These are phyloP conservation scores for Drosophila busckii DNA, from an alignment of 1,140 invertebrate species.

Conservation along the genomic window DNA sequence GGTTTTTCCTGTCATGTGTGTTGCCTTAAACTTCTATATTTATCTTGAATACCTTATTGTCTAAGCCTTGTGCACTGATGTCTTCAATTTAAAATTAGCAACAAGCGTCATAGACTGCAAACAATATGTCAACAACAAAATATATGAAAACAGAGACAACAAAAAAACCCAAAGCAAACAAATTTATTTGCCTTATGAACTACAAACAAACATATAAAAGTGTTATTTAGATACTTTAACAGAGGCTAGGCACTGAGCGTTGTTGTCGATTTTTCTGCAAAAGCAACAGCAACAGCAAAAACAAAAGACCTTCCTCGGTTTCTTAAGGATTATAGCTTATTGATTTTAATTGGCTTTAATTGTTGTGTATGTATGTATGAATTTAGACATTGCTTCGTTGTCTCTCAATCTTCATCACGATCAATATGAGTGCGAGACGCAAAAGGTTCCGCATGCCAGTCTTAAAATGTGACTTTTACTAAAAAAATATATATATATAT, in stretches of 20 bases:
- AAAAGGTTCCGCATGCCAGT: neutral
- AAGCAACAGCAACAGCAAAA: too few relatives aligned
- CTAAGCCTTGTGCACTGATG: too few relatives aligned
- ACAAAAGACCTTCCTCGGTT: too few relatives aligned
- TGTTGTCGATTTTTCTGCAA: too few relatives aligned
- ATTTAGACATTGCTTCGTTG: neutral
- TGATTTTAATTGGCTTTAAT: constrained; percentile 72
- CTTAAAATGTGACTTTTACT: neutral
- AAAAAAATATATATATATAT: constrained; percentile 3
- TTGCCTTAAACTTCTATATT: neutral
- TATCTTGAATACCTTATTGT: constrained; percentile 18
- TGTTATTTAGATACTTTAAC: too few relatives aligned
- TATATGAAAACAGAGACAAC: too few relatives aligned
- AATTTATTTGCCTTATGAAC: constrained; percentile 59
- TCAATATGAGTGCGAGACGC: constrained; percentile 18
- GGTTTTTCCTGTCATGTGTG: neutral
- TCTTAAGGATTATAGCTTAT: constrained; percentile 50
- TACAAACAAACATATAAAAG: constrained; percentile 7
- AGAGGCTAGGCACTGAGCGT: too few relatives aligned
- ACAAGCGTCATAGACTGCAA: constrained; percentile 25
- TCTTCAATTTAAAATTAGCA: constrained; percentile 19
- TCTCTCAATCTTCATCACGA: constrained; percentile 27
- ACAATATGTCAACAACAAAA: constrained; percentile 20
- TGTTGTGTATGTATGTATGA: constrained; percentile 19
- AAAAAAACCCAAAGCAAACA: constrained; percentile 28